Evolutionary conservation across 1,140 invertebrate species (phyloP).

Genomic region (Zeugodacus cucurbitae): DNA sequence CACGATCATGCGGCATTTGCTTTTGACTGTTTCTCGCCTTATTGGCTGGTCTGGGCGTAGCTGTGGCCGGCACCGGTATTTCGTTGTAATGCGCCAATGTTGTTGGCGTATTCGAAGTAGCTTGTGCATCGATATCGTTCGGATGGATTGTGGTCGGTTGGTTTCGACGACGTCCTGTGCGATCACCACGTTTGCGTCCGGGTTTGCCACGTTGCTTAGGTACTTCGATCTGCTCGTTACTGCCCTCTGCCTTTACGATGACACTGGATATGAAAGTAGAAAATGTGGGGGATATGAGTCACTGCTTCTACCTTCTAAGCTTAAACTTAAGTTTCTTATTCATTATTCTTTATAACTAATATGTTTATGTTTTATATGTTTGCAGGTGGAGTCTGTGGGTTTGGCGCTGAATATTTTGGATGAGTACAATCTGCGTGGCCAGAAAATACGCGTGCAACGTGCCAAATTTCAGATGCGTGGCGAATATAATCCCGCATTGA

Average conservation of each 20-base stretch:
- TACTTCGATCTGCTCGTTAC: constrained; percentile 58
- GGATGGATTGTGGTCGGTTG: constrained; percentile 20
- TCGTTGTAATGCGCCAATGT: constrained; percentile 48
- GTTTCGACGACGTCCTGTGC: constrained; percentile 45
- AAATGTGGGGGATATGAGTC: background rate
- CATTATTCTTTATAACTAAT: background rate
- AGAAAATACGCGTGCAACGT: constrained; percentile 87
- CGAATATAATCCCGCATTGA: constrained; percentile 91
- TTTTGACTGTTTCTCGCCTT: background rate
- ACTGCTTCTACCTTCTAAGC: background rate
- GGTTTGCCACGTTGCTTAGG: constrained; percentile 44
- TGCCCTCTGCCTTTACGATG: constrained; percentile 59
- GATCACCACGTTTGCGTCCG: constrained; percentile 17
- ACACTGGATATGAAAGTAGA: constrained; percentile 52
- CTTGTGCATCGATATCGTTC: constrained; percentile 46
- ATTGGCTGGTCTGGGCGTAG: background rate
- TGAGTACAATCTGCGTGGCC: constrained; percentile 82
- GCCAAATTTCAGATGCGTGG: constrained; percentile 97
- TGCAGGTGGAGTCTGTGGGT: constrained; percentile 91
- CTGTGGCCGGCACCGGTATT: constrained; percentile 37
- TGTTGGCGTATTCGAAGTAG: background rate
- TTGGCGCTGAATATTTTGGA: constrained; percentile 93
- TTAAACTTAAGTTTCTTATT: background rate
- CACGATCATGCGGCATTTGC: constrained; percentile 52
- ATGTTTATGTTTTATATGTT: constrained; percentile 48